Evolutionary conservation across 1,140 invertebrate species (phyloP), one percentile per base, ranked within the genome.

Genomic region (Lycorma delicatula): DNA sequence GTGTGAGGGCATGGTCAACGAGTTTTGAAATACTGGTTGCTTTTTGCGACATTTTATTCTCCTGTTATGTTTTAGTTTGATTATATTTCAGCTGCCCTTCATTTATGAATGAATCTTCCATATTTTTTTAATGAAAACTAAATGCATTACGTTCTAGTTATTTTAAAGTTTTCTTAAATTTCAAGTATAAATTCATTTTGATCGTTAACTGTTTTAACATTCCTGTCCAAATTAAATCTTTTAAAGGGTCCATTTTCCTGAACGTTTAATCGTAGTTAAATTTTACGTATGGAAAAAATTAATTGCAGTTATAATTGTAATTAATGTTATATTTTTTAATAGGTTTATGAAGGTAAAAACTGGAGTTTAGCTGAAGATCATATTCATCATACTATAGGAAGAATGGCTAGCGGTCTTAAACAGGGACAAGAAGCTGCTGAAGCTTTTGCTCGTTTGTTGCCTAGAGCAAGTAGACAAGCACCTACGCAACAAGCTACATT

Each of bases 341-440:
- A 87, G 84, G 81, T 93, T 22, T 94, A 91, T 71, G 77, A 81
- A 62, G 79, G 79, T 46, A 86, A 85, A 66, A 83, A 85, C 1
- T 97, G 93, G 93, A 85, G 85, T 52, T 78, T 96, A 56, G 89
- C 93, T 6, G 89, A 92, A 74, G 93, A 97, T 79, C 93, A 97
- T 74, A 94, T 97, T 64, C 85, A 94, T 71, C 94, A 91, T 70
- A 94, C 91, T 9, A 86, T 96, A 65, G 93, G 92, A 2, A 82
- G 90, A 60, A 86, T 94, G 70, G 90, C 90, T 18, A 82, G 85
- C 61, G 84, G 85, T 66, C 75, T 96, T 47, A 86, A 88, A 68
- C 79, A 83, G 67, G 73, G 85, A 55, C 75, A 81, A 58, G 85
- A 89, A 63, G 85, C 92, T 12, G 82, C 86, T 34, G 72, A 79